phyloP scores from a whole-genome alignment of 1,140 invertebrate genomes.

The Sogatella furcifera region DNA sequence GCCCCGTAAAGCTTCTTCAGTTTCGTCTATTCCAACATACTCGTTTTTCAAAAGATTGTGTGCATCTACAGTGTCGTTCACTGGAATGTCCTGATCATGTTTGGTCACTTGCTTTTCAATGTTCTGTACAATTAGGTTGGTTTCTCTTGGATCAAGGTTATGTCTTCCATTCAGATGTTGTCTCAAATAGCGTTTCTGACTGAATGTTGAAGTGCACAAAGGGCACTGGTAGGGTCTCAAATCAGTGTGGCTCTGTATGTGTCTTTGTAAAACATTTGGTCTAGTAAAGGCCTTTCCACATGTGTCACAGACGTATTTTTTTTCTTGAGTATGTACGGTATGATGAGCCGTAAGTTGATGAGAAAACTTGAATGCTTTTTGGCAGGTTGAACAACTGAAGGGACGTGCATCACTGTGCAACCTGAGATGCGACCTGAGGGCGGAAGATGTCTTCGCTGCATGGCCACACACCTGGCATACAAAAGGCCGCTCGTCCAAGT shows the following conservation, averaged over 20 bases:
- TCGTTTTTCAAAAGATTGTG: too few species aligned
- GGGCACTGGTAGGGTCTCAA: slow-evolving; percentile 40
- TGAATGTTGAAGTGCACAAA: slow-evolving; percentile 42
- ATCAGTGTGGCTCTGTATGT: slow-evolving; percentile 38
- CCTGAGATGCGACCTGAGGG: slow-evolving; percentile 38
- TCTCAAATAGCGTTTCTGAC: slow-evolving; percentile 39
- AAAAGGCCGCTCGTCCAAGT: too few species aligned
- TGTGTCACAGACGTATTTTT: slow-evolving; percentile 37
- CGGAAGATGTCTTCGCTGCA: slow-evolving; percentile 43
- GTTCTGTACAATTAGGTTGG: not conserved
- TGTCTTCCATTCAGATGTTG: slow-evolving; percentile 17
- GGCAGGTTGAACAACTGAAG: slow-evolving; percentile 48
- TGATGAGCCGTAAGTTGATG: slow-evolving; percentile 50
- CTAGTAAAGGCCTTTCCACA: too few species aligned
- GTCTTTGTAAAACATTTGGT: slow-evolving; percentile 41
- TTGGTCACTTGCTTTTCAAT: not conserved
- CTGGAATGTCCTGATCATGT: not conserved
- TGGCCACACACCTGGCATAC: slow-evolving; percentile 45
- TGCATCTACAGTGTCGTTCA: too few species aligned
- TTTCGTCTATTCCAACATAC: not conserved
- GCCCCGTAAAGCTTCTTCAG: not conserved
- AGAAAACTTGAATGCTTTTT: slow-evolving; percentile 41
- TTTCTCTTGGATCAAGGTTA: not conserved
- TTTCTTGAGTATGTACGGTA: slow-evolving; percentile 20
- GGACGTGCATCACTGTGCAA: slow-evolving; percentile 54